phyloP scores from a whole-genome alignment of 2,888 invertebrate species.

The Hanleya hanleyi region DNA sequence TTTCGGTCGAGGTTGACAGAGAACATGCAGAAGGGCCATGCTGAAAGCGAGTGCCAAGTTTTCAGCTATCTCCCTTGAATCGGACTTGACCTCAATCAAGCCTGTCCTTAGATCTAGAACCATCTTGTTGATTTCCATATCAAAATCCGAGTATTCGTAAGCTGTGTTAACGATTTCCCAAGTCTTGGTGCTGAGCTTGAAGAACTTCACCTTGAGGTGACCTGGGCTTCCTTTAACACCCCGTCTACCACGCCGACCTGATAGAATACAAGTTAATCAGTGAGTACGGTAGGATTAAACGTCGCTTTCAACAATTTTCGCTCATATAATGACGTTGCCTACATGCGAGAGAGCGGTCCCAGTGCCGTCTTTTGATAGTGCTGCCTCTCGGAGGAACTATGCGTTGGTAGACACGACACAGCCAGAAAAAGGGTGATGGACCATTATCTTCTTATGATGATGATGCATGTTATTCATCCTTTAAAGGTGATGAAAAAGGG shows the following conservation, averaged over 20 bases:
- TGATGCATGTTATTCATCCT: too few species aligned
- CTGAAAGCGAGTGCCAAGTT: slow-evolving; percentile 75
- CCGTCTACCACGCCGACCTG: slow-evolving; percentile 38
- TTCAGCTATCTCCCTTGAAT: slow-evolving; percentile 70
- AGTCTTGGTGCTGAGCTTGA: slow-evolving; percentile 40
- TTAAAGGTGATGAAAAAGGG: too few species aligned
- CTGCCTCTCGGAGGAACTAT: too few species aligned
- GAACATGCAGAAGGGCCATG: slow-evolving; percentile 75
- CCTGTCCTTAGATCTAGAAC: slow-evolving; percentile 62
- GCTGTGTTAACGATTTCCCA: slow-evolving; percentile 48
- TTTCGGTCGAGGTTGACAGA: slow-evolving; percentile 74
- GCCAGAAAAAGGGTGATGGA: too few species aligned
- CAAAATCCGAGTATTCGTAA: slow-evolving; percentile 49
- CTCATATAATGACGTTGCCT: too few species aligned
- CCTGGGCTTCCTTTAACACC: slow-evolving; percentile 69
- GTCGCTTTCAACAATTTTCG: too few species aligned
- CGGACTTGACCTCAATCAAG: slow-evolving; percentile 40
- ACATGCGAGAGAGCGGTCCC: too few species aligned
- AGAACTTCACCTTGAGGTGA: slow-evolving; percentile 59
- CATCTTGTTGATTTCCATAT: slow-evolving; percentile 47
- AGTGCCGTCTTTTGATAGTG: too few species aligned
- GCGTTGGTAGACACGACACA: too few species aligned
- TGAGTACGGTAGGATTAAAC: too few species aligned
- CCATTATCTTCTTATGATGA: too few species aligned
- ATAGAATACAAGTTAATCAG: too few species aligned